Evolutionary conservation across 2,888 invertebrate genomes (phyloP).

Genomic region (Ellobium chinense): DNA sequence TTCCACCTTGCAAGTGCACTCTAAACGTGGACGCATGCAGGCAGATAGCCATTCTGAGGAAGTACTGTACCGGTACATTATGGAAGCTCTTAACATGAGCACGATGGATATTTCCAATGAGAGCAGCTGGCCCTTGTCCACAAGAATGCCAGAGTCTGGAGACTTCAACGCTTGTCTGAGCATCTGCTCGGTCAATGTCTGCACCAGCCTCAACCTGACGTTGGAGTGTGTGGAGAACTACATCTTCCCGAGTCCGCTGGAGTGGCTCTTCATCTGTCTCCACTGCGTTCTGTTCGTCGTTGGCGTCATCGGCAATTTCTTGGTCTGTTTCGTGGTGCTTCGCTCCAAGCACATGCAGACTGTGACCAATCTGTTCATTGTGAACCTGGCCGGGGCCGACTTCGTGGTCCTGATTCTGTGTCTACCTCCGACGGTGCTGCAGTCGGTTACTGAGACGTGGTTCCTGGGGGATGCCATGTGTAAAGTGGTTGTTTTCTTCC

Average conservation of each 20-base stretch:
- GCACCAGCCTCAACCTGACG: slow-evolving; percentile 28
- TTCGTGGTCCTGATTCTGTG: slow-evolving; percentile 93
- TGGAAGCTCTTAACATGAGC: not conserved
- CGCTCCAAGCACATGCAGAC: slow-evolving; percentile 93
- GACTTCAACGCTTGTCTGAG: slow-evolving; percentile 17
- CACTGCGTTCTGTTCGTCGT: slow-evolving; percentile 89
- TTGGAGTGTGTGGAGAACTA: slow-evolving; percentile 56
- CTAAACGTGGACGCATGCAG: too few species aligned
- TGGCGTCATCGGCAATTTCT: slow-evolving; percentile 91
- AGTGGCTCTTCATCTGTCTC: slow-evolving; percentile 89
- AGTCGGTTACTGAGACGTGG: slow-evolving; percentile 97
- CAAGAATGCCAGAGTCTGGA: not conserved
- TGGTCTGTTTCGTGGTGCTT: slow-evolving; percentile 93
- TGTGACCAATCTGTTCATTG: slow-evolving; percentile 95
- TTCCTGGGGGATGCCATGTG: slow-evolving; percentile 90
- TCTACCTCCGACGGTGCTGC: slow-evolving; percentile 91
- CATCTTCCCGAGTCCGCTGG: slow-evolving; percentile 80
- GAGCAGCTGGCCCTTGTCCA: not conserved
- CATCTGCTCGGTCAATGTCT: slow-evolving; percentile 35
- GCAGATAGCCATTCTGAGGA: not conserved
- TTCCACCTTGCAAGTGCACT: too few species aligned
- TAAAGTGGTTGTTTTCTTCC: slow-evolving; percentile 92
- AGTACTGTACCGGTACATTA: not conserved
- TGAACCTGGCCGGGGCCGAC: slow-evolving; percentile 91
- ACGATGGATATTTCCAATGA: not conserved